A percentile compares a stretch with the other conserved stretches of the same genome.
phyloP scores from a whole-genome alignment of 2,888 invertebrate genomes.

The Xestia xanthographa region DNA sequence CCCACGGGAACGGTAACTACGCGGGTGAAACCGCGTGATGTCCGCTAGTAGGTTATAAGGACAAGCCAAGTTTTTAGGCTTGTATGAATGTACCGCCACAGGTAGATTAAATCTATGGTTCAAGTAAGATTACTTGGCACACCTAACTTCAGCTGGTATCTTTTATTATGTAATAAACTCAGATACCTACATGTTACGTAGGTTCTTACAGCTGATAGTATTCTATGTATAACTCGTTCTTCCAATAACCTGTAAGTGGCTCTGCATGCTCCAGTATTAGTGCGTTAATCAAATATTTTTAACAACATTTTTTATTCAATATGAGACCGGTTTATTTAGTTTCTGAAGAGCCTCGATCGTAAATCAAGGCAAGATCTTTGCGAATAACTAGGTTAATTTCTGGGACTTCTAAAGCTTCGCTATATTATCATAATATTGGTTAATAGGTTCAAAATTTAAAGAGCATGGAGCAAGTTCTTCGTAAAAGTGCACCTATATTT shows the following conservation, averaged over 20 bases:
- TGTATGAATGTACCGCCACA: no score
- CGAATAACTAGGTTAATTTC: neutral
- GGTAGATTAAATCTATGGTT: neutral
- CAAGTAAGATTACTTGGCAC: neutral
- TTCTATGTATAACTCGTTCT: conserved; percentile 19
- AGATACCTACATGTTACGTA: neutral
- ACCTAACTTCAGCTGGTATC: neutral
- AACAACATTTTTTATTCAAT: neutral
- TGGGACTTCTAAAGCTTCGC: neutral
- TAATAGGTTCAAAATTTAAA: neutral
- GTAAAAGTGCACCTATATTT: neutral
- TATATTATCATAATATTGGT: neutral
- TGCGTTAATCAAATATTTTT: conserved; percentile 24
- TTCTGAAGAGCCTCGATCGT: neutral
- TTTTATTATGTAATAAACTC: conserved; percentile 12
- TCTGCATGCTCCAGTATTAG: conserved; percentile 1
- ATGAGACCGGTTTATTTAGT: conserved; percentile 13
- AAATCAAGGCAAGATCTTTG: neutral
- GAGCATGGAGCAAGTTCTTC: neutral
- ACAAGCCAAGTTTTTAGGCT: no score
- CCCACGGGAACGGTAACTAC: no score
- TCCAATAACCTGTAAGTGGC: neutral
- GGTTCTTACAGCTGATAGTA: neutral
- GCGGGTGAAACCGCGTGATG: no score
- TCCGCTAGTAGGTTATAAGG: no score